Evolutionary conservation across 1,140 invertebrate genomes (phyloP).

Genomic region (Arion vulgaris): DNA sequence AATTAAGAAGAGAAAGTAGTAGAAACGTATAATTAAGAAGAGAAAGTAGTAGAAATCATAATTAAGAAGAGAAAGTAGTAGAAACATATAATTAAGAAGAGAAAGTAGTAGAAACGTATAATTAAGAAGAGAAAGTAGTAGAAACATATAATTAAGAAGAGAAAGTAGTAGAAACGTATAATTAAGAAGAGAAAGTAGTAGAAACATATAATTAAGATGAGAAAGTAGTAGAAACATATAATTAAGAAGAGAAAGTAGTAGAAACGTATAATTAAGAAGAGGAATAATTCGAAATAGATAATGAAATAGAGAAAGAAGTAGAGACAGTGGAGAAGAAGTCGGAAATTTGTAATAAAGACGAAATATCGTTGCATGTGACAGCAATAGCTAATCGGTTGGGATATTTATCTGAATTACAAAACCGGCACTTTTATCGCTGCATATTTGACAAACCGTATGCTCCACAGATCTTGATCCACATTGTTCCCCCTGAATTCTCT

Average conservation of each 20-base stretch:
- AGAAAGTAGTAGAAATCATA: background rate
- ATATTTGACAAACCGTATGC: conserved; percentile 9
- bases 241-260: too few relatives aligned
- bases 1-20: too few relatives aligned
- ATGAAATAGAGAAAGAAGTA: too few relatives aligned
- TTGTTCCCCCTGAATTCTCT: background rate
- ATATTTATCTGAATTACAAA: background rate
- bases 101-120: background rate
- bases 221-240: too few relatives aligned
- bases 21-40: too few relatives aligned
- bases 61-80: background rate
- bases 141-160: background rate
- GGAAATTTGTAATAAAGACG: too few relatives aligned
- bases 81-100: background rate
- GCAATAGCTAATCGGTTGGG: background rate
- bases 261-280: too few relatives aligned
- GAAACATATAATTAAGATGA: too few relatives aligned
- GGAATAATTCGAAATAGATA: too few relatives aligned
- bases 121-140: background rate
- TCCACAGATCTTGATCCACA: background rate
- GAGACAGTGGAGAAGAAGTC: too few relatives aligned
- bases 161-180: too few relatives aligned
- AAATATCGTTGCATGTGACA: background rate
- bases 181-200: too few relatives aligned
- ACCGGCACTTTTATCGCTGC: background rate